Evolutionary conservation across 2,888 invertebrate species (phyloP), one percentile per base, ranked within the genome.

Genomic region (Bellardia pandia): DNA sequence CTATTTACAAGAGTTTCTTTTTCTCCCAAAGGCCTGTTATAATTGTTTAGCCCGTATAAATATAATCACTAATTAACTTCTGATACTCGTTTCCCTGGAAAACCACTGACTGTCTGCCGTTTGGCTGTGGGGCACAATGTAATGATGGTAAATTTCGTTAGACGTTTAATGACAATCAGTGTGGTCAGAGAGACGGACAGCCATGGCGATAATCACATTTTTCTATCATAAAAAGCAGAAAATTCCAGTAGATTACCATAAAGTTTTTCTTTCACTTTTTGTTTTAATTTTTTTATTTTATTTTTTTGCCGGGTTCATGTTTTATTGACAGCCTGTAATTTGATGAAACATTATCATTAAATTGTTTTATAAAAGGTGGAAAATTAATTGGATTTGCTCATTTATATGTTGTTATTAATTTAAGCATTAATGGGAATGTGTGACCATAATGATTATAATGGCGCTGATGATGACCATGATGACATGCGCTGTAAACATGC

Each of bases 281-380:
- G 58, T 56, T n/a, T 23, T 69, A 51, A 5, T 2, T 58, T 45
- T 51, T 81, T 58, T n/a, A 66, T 51, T 81, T 58, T n/a, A 66
- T 45, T 33, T 64, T 76, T 76, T 11, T 64, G 60, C 58, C 78
- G 40, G 16, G 42, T 7, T 72, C 11, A 33, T 11, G 40, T 51
- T 74, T 75, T 62, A 66, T 58, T 79, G 83, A 51, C 58, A 74
- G 69, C 58, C 40, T 42, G 42, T 76, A 76, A 77, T 75, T 86
- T 86, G 23, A 72, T 37, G 53, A 66, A 79, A 86, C 56, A 84
- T 83, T 79, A 71, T 62, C 42, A 79, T 78, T 79, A 79, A 64
- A 82, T 79, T 80, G 80, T 77, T 86, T 76, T 75, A 75, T 80
- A 80, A 84, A 84, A 86, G 86, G 80, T 86, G 81, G 72, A 23